Conservation (phyloP, 2,113 vertebrate species). For the Campylomormyrus numenius region DNA sequence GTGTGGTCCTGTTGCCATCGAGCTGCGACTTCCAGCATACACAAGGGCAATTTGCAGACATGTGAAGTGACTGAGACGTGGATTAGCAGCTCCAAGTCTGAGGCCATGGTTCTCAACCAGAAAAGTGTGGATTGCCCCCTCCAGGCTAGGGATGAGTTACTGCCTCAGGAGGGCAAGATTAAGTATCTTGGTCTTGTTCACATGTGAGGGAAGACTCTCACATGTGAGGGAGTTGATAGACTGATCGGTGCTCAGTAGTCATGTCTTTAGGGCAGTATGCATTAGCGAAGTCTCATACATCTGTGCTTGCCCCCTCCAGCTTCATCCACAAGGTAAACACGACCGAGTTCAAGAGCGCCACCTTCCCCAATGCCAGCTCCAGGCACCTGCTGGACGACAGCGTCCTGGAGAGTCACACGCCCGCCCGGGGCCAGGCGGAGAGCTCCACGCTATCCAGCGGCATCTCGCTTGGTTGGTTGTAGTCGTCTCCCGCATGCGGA, state of each 20-base stretch:
- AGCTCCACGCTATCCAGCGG: slow-evolving; percentile 95
- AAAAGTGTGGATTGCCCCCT: not conserved
- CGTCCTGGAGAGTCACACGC: slow-evolving; percentile 88
- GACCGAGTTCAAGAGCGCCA: slow-evolving; percentile 92
- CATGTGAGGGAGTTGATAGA: not conserved
- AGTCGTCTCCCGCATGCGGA: not conserved
- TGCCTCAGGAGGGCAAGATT: not conserved
- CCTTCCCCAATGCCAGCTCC: slow-evolving; percentile 91
- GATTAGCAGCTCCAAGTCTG: not conserved
- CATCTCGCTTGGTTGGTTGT: slow-evolving; percentile 81
- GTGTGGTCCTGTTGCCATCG: not conserved
- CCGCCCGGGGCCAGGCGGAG: slow-evolving; percentile 82
- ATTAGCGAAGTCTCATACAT: not conserved
- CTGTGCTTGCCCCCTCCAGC: slow-evolving; percentile 47
- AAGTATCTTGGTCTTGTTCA: not conserved
- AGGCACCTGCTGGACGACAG: slow-evolving; percentile 93
- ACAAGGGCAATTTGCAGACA: not conserved
- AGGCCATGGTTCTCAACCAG: not conserved
- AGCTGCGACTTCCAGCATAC: not conserved
- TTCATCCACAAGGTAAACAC: slow-evolving; percentile 98
- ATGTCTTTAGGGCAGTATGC: not conserved
- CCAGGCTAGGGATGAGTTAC: not conserved
- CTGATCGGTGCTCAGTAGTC: not conserved
- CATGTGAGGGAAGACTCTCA: not conserved
- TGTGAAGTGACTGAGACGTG: not conserved